A percentile compares a stretch with the other conserved stretches of the same genome.
Evolutionary conservation across 2,888 invertebrate genomes (phyloP).

Genomic region (Xanthia togata): DNA sequence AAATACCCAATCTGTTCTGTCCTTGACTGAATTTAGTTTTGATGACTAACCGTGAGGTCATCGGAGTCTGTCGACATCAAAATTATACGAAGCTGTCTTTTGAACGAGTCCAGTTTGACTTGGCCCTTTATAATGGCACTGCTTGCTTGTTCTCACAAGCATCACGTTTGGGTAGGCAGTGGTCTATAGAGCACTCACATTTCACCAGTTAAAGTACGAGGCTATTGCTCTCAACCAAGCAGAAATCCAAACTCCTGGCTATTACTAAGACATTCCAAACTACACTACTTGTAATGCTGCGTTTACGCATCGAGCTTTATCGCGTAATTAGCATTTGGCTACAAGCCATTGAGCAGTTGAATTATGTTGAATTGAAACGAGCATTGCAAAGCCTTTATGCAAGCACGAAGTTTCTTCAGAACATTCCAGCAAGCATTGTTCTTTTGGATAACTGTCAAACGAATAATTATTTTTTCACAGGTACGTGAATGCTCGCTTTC

Average conservation of each 20-base stretch:
- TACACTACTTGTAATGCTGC: not conserved
- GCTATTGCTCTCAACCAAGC: too few species aligned
- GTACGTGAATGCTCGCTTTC: not conserved
- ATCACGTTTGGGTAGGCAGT: not conserved
- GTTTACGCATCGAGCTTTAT: not conserved
- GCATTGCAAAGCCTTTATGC: not conserved
- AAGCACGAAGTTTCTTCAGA: not conserved
- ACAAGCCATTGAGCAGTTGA: not conserved
- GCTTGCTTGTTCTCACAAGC: not conserved
- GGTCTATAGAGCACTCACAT: not conserved
- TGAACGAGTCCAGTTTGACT: slow-evolving; percentile 7
- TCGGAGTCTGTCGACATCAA: slow-evolving; percentile 46
- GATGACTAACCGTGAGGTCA: slow-evolving; percentile 60
- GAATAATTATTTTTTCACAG: not conserved
- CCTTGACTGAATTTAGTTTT: slow-evolving; percentile 51
- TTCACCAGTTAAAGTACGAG: not conserved
- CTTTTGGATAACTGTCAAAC: not conserved
- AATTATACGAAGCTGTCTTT: not conserved
- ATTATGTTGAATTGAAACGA: not conserved
- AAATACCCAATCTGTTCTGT: slow-evolving; percentile 29
- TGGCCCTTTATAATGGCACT: slow-evolving; percentile 5
- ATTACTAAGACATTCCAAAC: not conserved
- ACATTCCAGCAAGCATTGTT: not conserved
- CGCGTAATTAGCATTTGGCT: not conserved
- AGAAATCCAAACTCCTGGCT: too few species aligned